Percentiles rank a stretch among this genome's conserved stretches.
Evolutionary conservation across 2,888 invertebrate species (phyloP).

Genomic region (Brassicogethes aeneus): DNA sequence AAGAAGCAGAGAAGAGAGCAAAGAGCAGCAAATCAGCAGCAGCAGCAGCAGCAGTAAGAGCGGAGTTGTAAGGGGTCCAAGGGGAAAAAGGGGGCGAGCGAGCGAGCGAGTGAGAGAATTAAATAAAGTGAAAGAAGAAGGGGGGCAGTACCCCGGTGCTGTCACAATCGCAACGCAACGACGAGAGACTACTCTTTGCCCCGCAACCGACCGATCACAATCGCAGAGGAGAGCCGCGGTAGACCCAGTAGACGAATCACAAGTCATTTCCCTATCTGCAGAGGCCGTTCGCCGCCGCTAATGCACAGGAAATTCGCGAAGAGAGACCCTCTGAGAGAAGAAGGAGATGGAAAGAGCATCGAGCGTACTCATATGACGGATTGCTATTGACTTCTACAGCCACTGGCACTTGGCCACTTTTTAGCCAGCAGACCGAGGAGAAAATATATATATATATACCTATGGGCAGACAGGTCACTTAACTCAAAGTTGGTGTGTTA

Average conservation of each 20-base stretch:
- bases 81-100: no score
- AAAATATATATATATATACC: no score
- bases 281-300: slow-evolving; percentile 5
- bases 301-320: slow-evolving; percentile 13
- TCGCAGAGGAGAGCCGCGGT: slow-evolving; percentile 18
- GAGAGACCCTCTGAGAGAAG: slow-evolving; percentile 27
- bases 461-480: no score
- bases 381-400: no score
- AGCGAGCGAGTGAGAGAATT: no score
- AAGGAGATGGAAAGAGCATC: slow-evolving; percentile 8
- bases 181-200: slow-evolving; percentile 12
- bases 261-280: slow-evolving; percentile 12
- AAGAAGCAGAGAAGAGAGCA: slow-evolving; percentile 1
- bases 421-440: no score
- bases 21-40: background rate
- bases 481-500: no score
- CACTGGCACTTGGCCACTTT: no score
- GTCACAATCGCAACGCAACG: no score
- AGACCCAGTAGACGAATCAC: slow-evolving; percentile 12
- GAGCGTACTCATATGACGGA: no score
- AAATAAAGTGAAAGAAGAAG: no score
- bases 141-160: slow-evolving; percentile 10
- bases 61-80: no score
- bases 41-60: background rate
- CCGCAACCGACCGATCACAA: slow-evolving; percentile 29